Conservation (phyloP, 2,113 vertebrate genomes). For the Phyllopteryx taeniolatus region DNA sequence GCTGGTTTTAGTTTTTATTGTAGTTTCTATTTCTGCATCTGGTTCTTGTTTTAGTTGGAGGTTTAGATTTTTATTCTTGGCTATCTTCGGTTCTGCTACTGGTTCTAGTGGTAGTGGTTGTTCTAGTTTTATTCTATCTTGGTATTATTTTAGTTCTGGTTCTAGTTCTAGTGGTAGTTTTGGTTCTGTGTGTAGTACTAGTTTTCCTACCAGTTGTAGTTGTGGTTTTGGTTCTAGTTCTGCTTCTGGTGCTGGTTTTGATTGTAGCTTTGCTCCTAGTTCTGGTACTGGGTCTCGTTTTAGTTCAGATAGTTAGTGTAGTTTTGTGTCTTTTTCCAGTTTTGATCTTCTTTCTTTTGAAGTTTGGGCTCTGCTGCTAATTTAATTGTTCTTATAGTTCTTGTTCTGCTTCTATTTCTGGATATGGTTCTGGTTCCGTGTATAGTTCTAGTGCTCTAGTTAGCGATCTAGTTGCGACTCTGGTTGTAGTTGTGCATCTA, state of each 20-base stretch:
- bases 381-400: background rate
- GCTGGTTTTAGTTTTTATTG: too few species aligned
- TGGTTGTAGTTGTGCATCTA: background rate
- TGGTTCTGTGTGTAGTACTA: background rate
- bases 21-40: too few species aligned
- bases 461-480: background rate
- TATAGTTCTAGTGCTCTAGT: background rate
- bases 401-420: background rate
- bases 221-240: background rate
- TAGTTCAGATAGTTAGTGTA: background rate
- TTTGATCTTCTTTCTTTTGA: background rate
- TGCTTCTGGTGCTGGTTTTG: background rate
- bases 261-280: background rate
- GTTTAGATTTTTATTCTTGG: too few species aligned
- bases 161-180: background rate
- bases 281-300: too few species aligned
- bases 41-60: too few species aligned
- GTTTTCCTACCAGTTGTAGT: background rate
- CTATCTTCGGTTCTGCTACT: background rate
- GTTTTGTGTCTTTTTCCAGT: background rate
- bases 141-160: background rate
- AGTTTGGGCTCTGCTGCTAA: background rate
- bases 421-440: background rate
- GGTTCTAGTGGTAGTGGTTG: background rate
- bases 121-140: too few species aligned